Base-by-base conservation (phyloP, 2,888 invertebrate genomes). In the Sinhomidia bicolor region DNA sequence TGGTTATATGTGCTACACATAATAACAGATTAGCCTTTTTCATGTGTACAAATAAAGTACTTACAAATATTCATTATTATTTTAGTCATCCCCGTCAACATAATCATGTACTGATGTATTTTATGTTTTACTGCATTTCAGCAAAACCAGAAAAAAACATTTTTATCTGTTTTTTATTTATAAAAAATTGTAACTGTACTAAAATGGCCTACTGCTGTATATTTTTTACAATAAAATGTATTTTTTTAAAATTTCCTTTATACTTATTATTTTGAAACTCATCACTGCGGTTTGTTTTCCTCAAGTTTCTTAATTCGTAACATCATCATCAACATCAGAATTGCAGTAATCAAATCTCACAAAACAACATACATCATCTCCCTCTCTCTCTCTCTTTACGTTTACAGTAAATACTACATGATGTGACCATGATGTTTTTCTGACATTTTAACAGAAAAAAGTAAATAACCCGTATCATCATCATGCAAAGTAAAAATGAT, bases 381-480 rank as follows among this genome's bases (percentile, higher is more conserved):
- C 41, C 41, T 14, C 41, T 41, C 12, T 29, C 1, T 4, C n/a
- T n/a, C n/a, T n/a, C n/a, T n/a, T n/a, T n/a, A n/a, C n/a, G n/a
- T n/a, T n/a, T n/a, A n/a, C n/a, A n/a, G n/a, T n/a, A n/a, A n/a
- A n/a, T n/a, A n/a, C n/a, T n/a, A n/a, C n/a, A n/a, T n/a, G n/a
- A n/a, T n/a, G n/a, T 68, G 41, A 32, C 17, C 41, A 68, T 41
- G 17, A 65, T 41, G 68, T 41, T 68, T 62, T 36, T 68, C 65
- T 36, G 65, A 68, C 68, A 41, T 32, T 68, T 79, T 47, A 23
- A 44, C 60, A 81, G 51, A n/a, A 80, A 80, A 78, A 20, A 57
- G 9, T 54, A 80, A 83, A 83, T 71, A 83, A 68, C 65, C 82
- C 54, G 47, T 36, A 83, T 83, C 82, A 36, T 36, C n/a, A n/a